Conservation (phyloP, 2,888 invertebrate genomes). For the Chydorus sphaericus region DNA sequence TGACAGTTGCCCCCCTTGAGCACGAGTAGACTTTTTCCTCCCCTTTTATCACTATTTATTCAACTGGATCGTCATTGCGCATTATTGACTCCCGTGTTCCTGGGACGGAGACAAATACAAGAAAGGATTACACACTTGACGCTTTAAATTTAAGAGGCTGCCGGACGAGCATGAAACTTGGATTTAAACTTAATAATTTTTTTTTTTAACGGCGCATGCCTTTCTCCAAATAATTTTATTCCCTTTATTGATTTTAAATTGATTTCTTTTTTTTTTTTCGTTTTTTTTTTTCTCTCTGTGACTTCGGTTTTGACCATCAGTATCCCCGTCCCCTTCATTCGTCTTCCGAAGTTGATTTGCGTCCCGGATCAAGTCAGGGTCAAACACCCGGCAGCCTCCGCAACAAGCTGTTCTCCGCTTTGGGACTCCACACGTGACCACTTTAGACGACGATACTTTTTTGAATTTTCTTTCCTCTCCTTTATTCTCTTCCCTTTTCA, state of each 20-base stretch:
- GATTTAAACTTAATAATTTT: too few species aligned
- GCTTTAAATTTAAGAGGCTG: constrained; percentile 6
- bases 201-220: too few species aligned
- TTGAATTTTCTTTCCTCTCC: too few species aligned
- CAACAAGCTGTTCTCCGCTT: constrained; percentile 70
- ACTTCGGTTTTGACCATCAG: constrained; percentile 4
- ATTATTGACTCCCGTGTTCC: neutral
- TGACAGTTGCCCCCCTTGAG: neutral
- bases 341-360: constrained; percentile 13
- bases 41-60: neutral
- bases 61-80: constrained; percentile 4
- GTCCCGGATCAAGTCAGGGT: constrained; percentile 14
- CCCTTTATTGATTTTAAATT: neutral
- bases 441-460: too few species aligned
- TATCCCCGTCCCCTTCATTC: constrained; percentile 9
- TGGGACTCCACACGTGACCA: constrained; percentile 54
- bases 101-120: too few species aligned
- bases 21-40: neutral
- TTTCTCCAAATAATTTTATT: neutral
- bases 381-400: constrained; percentile 44
- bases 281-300: constrained; percentile 9
- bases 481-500: constrained; percentile 1
- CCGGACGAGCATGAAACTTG: too few species aligned
- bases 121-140: too few species aligned
- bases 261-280: neutral